Evolutionary conservation across 2,888 invertebrate species (phyloP), one percentile per base, ranked within the genome.

Genomic region (Frankliniella intonsa): DNA sequence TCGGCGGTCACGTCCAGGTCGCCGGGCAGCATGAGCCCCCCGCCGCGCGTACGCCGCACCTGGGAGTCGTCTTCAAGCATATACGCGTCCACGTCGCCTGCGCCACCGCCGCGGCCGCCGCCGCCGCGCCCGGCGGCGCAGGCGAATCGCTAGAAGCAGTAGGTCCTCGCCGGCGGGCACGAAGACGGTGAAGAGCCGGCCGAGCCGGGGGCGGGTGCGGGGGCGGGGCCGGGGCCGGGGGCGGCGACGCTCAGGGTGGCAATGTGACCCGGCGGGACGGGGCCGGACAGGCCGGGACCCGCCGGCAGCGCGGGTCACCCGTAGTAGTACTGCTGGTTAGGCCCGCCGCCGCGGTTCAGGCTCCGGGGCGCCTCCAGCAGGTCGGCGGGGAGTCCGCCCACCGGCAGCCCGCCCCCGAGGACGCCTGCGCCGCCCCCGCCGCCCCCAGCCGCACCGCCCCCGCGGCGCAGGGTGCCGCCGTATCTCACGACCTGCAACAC

Each of bases 241-340:
- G 62, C 65, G 80, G 83, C 9, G 11, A 76, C 69, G 12, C 22
- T 76, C 69, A 76, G 80, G n/a, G 84, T 81, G 65, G 81, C 82
- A 50, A 83, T 83, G 62, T 82, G 83, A 19, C 9, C 80, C 81
- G 83, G 76, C 65, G 12, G 80, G 81, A 27, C 8, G 80, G 49
- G 62, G 80, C 65, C 69, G 38, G 69, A 80, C 11, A 50, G 81
- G 80, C 80, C 83, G 12, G n/a, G 81, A 17, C 80, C 27, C 83
- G 84, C 84, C 84, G 84, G 83, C 27, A 84, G 90, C 87, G 91
- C 90, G 86, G 91, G 93, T 94, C 94, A 94, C 91, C 94, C 94
- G 87, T 93, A 94, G 87, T 94, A 94, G 87, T 92, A 93, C 86
- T 92, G 92, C 81, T 91, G 91, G 86, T 92, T 92, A 84, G 69